Base-by-base conservation (phyloP, 2,113 vertebrate species). In the Mus spicilegus region DNA sequence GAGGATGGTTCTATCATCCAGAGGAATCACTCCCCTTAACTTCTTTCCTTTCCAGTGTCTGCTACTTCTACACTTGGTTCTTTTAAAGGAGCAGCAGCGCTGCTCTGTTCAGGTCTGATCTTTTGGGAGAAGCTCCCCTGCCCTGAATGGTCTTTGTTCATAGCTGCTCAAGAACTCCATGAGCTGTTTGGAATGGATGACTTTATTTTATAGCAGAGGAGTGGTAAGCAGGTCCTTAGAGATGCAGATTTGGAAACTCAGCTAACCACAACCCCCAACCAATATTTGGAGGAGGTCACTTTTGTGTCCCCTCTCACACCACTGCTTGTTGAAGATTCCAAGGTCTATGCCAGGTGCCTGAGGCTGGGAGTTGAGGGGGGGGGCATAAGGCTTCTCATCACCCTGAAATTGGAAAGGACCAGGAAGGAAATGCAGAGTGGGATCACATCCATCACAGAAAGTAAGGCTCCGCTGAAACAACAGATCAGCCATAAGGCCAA, bases 401-500 rank as follows among this genome's bases (percentile, higher is more conserved):
- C 94, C 96, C 78, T 0, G 39, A 16, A 65, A 93, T 13, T 77
- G 80, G 80, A 91, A 77, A 77, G 69, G 88, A 61, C 81, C 61
- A n/a, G 87, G 95, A 96, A 87, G 1, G 58, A 13, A 90, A 58
- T 42, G 36, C 2, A 0, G 33, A 85, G 93, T 49, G 97, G 93
- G 42, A 87, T 89, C 56, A 90, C 69, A 36, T 77, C 85, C 58
- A 82, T 95, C 96, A 95, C 1, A 36, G 77, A 89, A 86, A 75
- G 94, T 87, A 89, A 69, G 84, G 16, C 0, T 5, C 88, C 77
- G 72, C 95, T 16, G 72, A 93, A 97, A 98, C 92, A 98, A 93
- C 93, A 89, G 42, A 95, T 73, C 51, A 13, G 42, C 65, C 39
- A 63, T 17, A 56, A 54, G 80, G 73, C 56, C 91, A 36, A 80